Evolutionary conservation across 64 coral and sea anemone genomes (phyloP), one percentile per base, ranked within the genome.

Genomic region (Astreopora myriophthalma): DNA sequence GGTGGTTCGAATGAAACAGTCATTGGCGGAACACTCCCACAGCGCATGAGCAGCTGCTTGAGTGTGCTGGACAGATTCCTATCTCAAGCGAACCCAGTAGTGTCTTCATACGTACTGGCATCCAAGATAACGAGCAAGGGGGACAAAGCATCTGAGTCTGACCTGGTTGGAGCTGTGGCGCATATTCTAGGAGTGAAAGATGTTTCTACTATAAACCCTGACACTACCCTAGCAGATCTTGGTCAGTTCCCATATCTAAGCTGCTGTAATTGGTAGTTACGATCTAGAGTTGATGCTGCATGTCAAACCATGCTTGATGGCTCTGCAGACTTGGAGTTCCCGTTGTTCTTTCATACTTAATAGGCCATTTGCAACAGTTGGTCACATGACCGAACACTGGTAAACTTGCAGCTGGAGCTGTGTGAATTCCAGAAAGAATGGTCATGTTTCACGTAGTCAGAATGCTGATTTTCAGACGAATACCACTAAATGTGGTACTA

Each of bases 31-130:
- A 95, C 94, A 14, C 68, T 95, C 25, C 94, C 94, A 67, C 94
- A 95, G 84, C 94, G 94, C 89, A 95, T 95, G 94, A 92, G 84
- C 85, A 95, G 86, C 75, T 95, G 94, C 76, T 87, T 95, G 66
- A 52, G 44, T 44, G 94, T 95, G 32, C 51, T 95, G 66, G 89
- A 95, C 84, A 87, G 89, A 28, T 92, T 95, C 49, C 75, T 92
- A 79, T 92, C 89, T 67, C 94, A 95, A 68, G 84, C 84, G 46
- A 75, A 95, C 34, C 94, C 94, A 83, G 94, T 95, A 30, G 79
- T 95, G 76, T 95, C 94, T 13, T 92, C 89, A 44, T 95, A 91
- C 13, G 84, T 95, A 10, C 75, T 92, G n/a, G 94, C 94, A 35
- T 75, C 89, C 40, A 95, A 95, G 51, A 76, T 80, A 13, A 79